Conservation (phyloP, 2,113 vertebrate genomes). For the Ondatra zibethicus region DNA sequence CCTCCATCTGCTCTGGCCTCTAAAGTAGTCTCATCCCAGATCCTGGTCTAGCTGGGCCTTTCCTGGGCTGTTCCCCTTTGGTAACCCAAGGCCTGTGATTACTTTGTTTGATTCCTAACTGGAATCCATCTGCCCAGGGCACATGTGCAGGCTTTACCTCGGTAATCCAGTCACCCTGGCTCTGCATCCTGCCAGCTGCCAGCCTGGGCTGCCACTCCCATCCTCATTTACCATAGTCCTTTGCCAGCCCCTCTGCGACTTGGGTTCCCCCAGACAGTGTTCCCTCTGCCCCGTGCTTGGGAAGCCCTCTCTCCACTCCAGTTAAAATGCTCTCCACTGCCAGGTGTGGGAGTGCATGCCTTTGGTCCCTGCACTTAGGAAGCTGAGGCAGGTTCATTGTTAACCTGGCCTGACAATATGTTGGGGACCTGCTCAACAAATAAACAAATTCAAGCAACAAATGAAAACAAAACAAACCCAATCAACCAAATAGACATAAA, state of each 20-base stretch:
- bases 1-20: background rate
- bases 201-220: background rate
- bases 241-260: too few relatives aligned
- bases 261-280: background rate
- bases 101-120: background rate
- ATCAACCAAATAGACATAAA: background rate
- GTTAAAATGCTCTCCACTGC: background rate
- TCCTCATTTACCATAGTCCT: background rate
- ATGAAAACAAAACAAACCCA: background rate
- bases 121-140: background rate
- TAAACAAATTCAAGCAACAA: background rate
- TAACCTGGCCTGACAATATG: background rate
- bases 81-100: background rate
- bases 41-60: background rate
- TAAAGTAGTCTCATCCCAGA: background rate
- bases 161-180: background rate
- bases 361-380: background rate
- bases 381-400: background rate
- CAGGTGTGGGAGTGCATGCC: too few relatives aligned
- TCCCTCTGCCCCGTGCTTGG: background rate
- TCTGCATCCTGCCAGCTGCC: background rate
- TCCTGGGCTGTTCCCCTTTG: background rate
- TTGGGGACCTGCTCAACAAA: background rate
- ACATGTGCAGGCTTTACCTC: background rate
- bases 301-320: background rate